Evolutionary conservation across 2,113 vertebrate genomes (phyloP).

Genomic region (Narcine bancroftii): DNA sequence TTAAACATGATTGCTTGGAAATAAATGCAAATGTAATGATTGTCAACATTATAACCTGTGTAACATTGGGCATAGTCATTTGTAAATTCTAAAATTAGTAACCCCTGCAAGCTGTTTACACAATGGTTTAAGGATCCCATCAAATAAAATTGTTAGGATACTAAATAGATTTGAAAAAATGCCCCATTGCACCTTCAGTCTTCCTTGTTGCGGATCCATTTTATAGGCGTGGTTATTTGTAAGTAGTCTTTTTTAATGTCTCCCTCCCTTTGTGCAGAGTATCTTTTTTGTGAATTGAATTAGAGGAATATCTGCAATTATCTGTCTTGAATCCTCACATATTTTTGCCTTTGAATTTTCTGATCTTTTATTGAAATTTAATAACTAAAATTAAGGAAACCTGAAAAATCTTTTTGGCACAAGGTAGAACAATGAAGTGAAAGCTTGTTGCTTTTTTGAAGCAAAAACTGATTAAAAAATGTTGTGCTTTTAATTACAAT

Average conservation of each 20-base stretch:
- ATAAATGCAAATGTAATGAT: too few species aligned
- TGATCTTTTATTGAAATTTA: too few species aligned
- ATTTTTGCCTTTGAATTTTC: too few species aligned
- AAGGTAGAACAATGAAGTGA: not conserved
- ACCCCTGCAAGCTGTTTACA: not conserved
- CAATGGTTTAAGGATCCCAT: not conserved
- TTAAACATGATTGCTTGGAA: too few species aligned
- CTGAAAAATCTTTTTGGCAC: too few species aligned
- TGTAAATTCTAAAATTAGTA: not conserved
- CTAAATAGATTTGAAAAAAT: not conserved
- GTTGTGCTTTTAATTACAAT: too few species aligned
- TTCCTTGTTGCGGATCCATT: not conserved
- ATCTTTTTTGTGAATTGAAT: not conserved
- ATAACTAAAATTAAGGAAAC: too few species aligned
- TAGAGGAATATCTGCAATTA: not conserved
- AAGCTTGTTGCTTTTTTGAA: not conserved
- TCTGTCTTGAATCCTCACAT: too few species aligned
- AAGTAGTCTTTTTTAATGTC: not conserved
- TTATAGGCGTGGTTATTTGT: not conserved
- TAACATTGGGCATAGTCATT: too few species aligned
- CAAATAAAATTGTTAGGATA: not conserved
- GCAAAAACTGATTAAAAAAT: not conserved
- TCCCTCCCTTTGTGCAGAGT: not conserved
- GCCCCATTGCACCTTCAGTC: not conserved
- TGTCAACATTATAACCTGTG: too few species aligned